Percentiles rank a stretch among this genome's conserved stretches.
Evolutionary conservation across 2,888 invertebrate species (phyloP).

Genomic region (Ceramica pisi): DNA sequence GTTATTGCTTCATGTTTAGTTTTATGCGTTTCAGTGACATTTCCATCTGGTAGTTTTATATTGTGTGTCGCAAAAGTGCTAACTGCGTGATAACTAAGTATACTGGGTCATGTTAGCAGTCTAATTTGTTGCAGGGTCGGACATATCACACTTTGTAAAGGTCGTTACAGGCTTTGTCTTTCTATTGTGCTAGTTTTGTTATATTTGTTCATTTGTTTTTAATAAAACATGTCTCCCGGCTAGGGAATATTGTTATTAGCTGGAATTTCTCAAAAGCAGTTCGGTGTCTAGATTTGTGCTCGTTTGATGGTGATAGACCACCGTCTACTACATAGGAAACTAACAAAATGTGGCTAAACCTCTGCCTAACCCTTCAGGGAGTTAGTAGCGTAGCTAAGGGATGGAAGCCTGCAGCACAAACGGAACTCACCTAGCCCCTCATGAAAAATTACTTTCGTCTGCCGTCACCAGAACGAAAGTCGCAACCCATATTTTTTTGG

Average conservation of each 20-base stretch:
- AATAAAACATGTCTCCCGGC: background rate
- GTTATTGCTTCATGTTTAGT: background rate
- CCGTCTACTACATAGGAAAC: no score
- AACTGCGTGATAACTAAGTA: constrained; percentile 67
- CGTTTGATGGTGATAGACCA: background rate
- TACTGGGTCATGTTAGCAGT: constrained; percentile 64
- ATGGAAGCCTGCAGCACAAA: no score
- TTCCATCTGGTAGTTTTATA: constrained; percentile 19
- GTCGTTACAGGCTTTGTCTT: background rate
- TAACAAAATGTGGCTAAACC: no score
- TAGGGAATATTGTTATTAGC: background rate
- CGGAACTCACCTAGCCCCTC: no score
- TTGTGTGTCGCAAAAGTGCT: constrained; percentile 65
- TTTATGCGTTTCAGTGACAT: constrained; percentile 2
- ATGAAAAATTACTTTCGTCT: no score
- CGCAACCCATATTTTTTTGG: no score
- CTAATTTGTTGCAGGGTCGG: constrained; percentile 39
- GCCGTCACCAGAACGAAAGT: no score
- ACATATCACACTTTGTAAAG: constrained; percentile 20
- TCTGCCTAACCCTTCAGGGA: no score
- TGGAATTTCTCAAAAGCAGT: background rate
- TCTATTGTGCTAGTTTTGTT: constrained; percentile 4
- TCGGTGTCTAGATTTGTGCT: background rate
- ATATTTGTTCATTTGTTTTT: background rate
- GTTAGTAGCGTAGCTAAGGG: no score